Base-by-base conservation (phyloP, 2,797 vertebrate species). In the Eupleurogrammus muticus region DNA sequence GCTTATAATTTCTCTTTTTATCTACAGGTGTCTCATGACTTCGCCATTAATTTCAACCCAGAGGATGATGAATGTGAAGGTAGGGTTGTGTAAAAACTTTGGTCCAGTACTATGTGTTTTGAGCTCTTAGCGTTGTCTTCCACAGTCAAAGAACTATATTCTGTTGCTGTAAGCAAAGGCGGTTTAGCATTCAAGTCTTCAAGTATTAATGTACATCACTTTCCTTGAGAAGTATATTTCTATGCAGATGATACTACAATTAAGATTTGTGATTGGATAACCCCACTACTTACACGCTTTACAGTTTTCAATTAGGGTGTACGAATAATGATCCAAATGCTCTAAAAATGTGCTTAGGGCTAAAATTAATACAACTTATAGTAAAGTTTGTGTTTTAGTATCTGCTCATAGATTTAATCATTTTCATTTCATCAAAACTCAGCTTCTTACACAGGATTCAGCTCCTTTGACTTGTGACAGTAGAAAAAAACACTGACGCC, bases 61-160 rank as follows among this genome's bases (percentile, higher is more conserved):
- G 96, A 97, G 16, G 95, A 99, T 0, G 96, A 97, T 2, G 97
- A 98, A 92, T 98, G 97, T 81, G 97, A 98, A 95, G 97, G 98
- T 98, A 90, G 92, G 0, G 13, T 2, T 16, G 47, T 28, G 35
- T 59, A 3, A 34, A 59, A 51, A 56, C 58, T 17, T 23, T 14
- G 2, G 21, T 21, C 38, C 38, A 14, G 13, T 40, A 16, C 38
- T 16, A 21, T 16, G 20, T 44, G 6, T 44, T 24, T 23, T 47
- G 13, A 47, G 42, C 6, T 14, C 9, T 52, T 1, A 40, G 13
- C 13, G 16, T 14, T 14, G 13, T 42, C 5, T 14, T 40, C 14
- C 5, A 14, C 4, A 14, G 38, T 5, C 38, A 40, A 42, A 44
- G 16, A 44, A 42, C 14, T 16, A 42, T 16, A 16, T 4, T 14